Base-by-base conservation (phyloP, 2,888 invertebrate genomes). In the Disparrhopalites patrizii region DNA sequence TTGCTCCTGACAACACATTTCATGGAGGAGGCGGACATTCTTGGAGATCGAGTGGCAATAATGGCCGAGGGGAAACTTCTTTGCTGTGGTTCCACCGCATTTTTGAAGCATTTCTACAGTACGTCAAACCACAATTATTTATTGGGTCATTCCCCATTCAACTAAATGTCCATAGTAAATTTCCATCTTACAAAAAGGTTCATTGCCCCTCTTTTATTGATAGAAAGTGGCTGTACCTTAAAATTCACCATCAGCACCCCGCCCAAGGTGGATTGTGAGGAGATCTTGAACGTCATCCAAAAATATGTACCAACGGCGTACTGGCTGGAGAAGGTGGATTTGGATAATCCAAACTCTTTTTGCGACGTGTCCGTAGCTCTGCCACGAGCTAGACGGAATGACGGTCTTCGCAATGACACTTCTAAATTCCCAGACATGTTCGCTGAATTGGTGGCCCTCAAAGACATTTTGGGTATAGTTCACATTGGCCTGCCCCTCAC, bases 1-100 rank as follows among this genome's bases (percentile, higher is more conserved):
- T 89, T 95, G 72, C 80, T 96, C 10, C 84, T 96, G 57, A 91
- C 91, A n/a, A 95, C 95, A 0, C 95, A 96, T 80, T 91, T 91
- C 80, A 93, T 95, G 93, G 95, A 95, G 80, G 95, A 96, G 79
- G 94, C 94, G 3, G 94, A 95, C 79, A 87, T 89, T 47, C 83
- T 96, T 2, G 93, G 91, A 0, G 93, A 95, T 80, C 85, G 90
- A 76, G 90, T 94, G 72, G 91, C 91, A 0, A 93, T 94, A 69
- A 85, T 96, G 79, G 86, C 66, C 72, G 81, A 83, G 65, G 93
- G 93, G 20, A 78, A 79, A 36, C 80, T 94, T 56, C 84, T 85
- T 72, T 89, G 91, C 77, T 87, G 86, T 78, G 95, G 93, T 28
- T 88, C 92, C 1, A 84, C 93, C 1, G 84, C 93, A 81, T 87